Base-by-base conservation (phyloP, 2,113 vertebrate species). In the Petrocephalus zakoni region DNA sequence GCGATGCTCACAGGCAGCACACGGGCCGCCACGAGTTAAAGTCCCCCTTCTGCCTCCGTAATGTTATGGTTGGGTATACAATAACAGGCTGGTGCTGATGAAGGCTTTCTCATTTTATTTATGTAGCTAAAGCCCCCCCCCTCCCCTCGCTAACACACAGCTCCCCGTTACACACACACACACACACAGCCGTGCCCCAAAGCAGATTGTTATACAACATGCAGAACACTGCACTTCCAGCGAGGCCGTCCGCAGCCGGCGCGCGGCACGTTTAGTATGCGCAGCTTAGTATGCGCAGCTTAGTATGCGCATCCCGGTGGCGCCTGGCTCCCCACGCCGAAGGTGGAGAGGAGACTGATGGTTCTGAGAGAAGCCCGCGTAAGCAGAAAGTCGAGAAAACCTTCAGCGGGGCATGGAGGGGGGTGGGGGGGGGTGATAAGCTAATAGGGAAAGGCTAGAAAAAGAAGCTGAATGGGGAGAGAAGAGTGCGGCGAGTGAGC, bases 151-250 rank as follows among this genome's bases (percentile, higher is more conserved):
- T 94, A 93, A 95, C 93, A 93, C 91, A 93, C 91, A 92, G 93
- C 93, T 93, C 94, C 92, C 46, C 91, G 58, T 93, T 94, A 94
- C 95, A 94, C 89, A 88, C 92, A 90, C 94, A 92, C 94, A 94
- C 94, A 94, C 89, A 88, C 92, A 89, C 94, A 93, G 93, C 93
- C 89, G 87, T 46, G 47, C 89, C 92, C 89, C 87, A 89, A 22
- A 89, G 92, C 91, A 87, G 94, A 91, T 94, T 94, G 95, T 95
- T 95, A 94, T 93, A 95, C 94, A 93, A 95, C 93, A 90, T 91
- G 92, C 93, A 93, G 93, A 95, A 94, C 94, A 93, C 91, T 93
- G 90, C 95, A 94, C 94, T 95, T 96, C 95, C 95, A 94, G 93
- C 91, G 90, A 92, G 90, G 91, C 90, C 92, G 91, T 90, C 89